phyloP scores from a whole-genome alignment of 2,888 invertebrate genomes.

The Amphipyra berbera region DNA sequence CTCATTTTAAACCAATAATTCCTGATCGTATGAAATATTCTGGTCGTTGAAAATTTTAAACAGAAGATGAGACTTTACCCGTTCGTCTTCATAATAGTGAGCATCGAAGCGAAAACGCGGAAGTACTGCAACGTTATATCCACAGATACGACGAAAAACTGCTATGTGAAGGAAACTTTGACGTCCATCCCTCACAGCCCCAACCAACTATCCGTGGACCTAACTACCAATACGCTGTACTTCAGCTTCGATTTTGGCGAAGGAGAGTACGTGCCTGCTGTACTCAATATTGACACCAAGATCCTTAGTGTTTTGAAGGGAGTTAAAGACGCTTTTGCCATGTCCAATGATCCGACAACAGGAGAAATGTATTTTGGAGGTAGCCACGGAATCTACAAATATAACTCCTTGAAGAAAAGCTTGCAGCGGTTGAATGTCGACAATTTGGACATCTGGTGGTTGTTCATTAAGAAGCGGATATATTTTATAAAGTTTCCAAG shows the following conservation, averaged over 20 bases:
- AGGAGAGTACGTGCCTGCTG: conserved; percentile 78
- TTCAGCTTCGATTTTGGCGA: conserved; percentile 82
- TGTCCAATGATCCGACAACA: conserved; percentile 66
- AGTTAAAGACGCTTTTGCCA: conserved; percentile 81
- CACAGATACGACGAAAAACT: conserved; percentile 67
- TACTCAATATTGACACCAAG: conserved; percentile 71
- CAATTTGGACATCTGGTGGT: conserved; percentile 83
- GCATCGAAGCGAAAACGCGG: conserved; percentile 40
- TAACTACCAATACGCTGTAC: conserved; percentile 72
- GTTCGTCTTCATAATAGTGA: conserved; percentile 35
- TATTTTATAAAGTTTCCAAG: conserved; percentile 82
- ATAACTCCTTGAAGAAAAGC: conserved; percentile 63
- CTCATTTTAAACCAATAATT: conserved; percentile 18
- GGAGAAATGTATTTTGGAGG: conserved; percentile 81
- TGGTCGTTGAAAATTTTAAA: conserved; percentile 1
- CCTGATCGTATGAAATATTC: conserved; percentile 1
- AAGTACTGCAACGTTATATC: conserved; percentile 71
- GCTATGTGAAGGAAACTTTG: conserved; percentile 76
- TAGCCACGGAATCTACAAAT: conserved; percentile 80
- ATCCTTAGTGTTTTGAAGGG: conserved; percentile 77
- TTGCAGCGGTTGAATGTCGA: conserved; percentile 70
- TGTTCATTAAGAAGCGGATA: conserved; percentile 71
- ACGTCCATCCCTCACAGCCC: conserved; percentile 75
- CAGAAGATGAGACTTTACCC: conserved; percentile 39
- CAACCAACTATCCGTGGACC: conserved; percentile 80